phyloP scores from a whole-genome alignment of 2,113 vertebrate genomes.

The Leuciscus idus region DNA sequence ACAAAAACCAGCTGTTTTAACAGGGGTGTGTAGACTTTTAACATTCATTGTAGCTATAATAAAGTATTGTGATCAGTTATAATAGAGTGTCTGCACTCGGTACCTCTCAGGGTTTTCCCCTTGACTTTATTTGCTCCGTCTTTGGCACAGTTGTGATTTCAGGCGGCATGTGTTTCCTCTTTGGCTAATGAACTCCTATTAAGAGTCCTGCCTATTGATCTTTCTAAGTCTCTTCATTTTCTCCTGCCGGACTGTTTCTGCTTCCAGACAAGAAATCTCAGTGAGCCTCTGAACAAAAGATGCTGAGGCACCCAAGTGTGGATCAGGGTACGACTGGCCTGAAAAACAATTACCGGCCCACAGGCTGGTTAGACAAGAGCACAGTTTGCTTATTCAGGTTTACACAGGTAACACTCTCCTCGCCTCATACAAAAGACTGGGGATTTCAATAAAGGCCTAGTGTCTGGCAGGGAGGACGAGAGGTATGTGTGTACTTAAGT shows the following conservation, averaged over 20 bases:
- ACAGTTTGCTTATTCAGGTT: slow-evolving; percentile 2
- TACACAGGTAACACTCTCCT: background rate
- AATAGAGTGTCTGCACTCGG: background rate
- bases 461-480: background rate
- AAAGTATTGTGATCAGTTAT: too few relatives aligned
- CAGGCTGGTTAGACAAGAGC: slow-evolving; percentile 26
- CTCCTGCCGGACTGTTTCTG: slow-evolving; percentile 71
- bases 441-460: background rate
- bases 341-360: slow-evolving; percentile 22
- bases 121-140: background rate
- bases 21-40: too few relatives aligned
- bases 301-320: slow-evolving; percentile 66
- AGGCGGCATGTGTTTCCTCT: slow-evolving; percentile 20
- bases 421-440: slow-evolving; percentile 8
- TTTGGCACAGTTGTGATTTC: slow-evolving; percentile 23
- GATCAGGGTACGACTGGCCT: slow-evolving; percentile 72
- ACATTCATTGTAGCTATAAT: too few relatives aligned
- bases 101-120: background rate
- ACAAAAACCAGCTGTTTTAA: too few relatives aligned
- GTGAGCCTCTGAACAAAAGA: slow-evolving; percentile 72
- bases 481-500: background rate
- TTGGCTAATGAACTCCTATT: slow-evolving; percentile 56
- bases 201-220: slow-evolving; percentile 65
- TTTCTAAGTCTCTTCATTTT: slow-evolving; percentile 71
- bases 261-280: slow-evolving; percentile 73